Base-by-base conservation (phyloP, 2,797 vertebrate species). In the Poecilia gillii region DNA sequence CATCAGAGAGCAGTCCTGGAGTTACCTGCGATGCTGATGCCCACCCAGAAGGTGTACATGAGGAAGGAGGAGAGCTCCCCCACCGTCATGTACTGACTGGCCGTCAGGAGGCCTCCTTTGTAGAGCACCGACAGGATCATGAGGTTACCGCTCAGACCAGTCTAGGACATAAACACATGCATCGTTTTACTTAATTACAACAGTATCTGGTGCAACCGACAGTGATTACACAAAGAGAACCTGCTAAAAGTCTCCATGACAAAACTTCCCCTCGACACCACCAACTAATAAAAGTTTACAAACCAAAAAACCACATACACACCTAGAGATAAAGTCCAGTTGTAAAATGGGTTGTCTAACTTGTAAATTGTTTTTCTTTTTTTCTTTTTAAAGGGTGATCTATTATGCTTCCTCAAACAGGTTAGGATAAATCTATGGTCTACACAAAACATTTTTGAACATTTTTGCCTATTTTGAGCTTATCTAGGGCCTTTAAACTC, bases 21-120 rank as follows among this genome's bases (percentile, higher is more conserved):
- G 80, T 81, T 95, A 99, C 99, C 99, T 97, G 97, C 95, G 31
- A 99, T 95, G 90, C 99, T 99, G 92, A 99, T 84, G 94, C 98
- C 99, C 76, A 99, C 98, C 99, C 99, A 99, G 94, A 99, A 97
- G 83, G 98, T 96, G 88, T 99, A 99, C 97, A 99, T 97, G 45
- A 99, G 96, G 93, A 99, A 99, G 20, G 98, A 97, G 6, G 98
- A 98, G 76, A 99, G 97, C 91, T 99, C 97, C 51, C 99, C 99
- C 70, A 99, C 96, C 0, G 97, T 99, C 97, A 99, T 97, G 86
- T 98, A 96, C 78, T 99, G 96, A 74, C 84, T 96, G 80, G 97
- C 96, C 95, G 97, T 97, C 83, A 99, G 91, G 78, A 99, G 94
- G 64, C 99, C 99, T 77, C 99, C 98, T 93, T 99, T 99, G 94